Conservation (phyloP, 2,888 invertebrate species). For the Ophioninae sp. region DNA sequence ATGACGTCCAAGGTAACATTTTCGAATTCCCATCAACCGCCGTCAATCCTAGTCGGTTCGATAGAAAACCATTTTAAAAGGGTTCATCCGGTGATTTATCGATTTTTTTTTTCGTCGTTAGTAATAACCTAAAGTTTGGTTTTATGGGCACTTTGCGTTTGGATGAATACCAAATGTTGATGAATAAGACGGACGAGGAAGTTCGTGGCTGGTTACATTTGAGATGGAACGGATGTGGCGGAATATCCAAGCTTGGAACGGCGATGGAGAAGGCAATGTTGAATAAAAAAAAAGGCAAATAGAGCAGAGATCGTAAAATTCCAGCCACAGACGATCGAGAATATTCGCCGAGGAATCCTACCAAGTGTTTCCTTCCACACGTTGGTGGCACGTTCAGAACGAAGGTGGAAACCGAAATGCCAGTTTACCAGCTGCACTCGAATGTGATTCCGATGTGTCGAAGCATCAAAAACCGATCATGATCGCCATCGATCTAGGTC, state of each 20-base stretch:
- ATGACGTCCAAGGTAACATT: neutral
- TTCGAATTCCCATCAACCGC: neutral
- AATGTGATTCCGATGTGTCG: constrained; percentile 55
- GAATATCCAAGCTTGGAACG: neutral
- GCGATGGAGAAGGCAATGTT: constrained; percentile 6
- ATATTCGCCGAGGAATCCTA: constrained; percentile 45
- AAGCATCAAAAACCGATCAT: constrained; percentile 54
- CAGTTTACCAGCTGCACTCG: constrained; percentile 48
- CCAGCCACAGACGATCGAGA: constrained; percentile 35
- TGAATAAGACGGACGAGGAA: neutral
- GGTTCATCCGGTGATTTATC: too few species aligned
- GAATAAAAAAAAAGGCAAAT: constrained; percentile 26
- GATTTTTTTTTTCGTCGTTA: too few species aligned
- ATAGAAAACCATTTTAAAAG: too few species aligned
- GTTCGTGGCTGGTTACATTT: neutral
- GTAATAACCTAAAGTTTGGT: too few species aligned
- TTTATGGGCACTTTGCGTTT: too few species aligned
- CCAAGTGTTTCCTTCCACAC: constrained; percentile 17
- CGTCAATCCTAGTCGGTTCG: too few species aligned
- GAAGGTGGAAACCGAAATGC: constrained; percentile 26
- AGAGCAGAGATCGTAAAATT: constrained; percentile 10
- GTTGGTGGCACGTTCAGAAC: neutral
- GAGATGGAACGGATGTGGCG: neutral
- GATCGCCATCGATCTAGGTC: constrained; percentile 41
- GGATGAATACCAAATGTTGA: neutral